Base-by-base conservation (phyloP, 2,888 invertebrate species). In the Carabus problematicus region DNA sequence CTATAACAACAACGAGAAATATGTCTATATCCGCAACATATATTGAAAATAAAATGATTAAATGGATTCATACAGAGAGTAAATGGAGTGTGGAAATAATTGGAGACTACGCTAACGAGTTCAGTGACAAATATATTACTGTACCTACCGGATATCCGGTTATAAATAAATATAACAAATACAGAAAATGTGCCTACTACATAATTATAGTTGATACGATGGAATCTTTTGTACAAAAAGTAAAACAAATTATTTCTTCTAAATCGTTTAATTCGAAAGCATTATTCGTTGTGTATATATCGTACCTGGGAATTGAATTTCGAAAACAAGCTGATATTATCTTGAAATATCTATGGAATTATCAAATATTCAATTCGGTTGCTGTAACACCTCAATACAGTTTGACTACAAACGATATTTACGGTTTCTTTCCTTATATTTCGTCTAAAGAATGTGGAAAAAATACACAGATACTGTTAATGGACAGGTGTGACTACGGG, bases 401-500 rank as follows among this genome's bases (percentile, higher is more conserved):
- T 56, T 56, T 70, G 42, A 64, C 39, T 16, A 70, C 55, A 16
- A 58, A 70, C n/a, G 45, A 71, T 16, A 70, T 75, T 61, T 75
- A 73, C 41, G 70, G 72, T 52, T 67, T 73, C 18, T 60, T 70
- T n/a, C 70, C 71, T 1, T 71, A 49, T 40, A 47, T 52, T 14
- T 39, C 19, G 3, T 55, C 70, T 1, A 16, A 69, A 55, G 45
- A 59, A n/a, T 74, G 72, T 56, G 71, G 72, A 8, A 52, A 45
- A 58, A 56, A 63, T 52, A 68, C 72, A 11, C 40, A 61, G 18
- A 40, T 72, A 18, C 18, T 64, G 4, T 14, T 62, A 7, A 39
- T 71, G 39, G 72, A 70, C 8, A 69, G 64, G 3, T 75, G 74
- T 52, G 49, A 56, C 6, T 66, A 71, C 16, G 75, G 74, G 2